Base-by-base conservation (phyloP, 2,888 invertebrate genomes). In the Teleogryllus oceanicus region DNA sequence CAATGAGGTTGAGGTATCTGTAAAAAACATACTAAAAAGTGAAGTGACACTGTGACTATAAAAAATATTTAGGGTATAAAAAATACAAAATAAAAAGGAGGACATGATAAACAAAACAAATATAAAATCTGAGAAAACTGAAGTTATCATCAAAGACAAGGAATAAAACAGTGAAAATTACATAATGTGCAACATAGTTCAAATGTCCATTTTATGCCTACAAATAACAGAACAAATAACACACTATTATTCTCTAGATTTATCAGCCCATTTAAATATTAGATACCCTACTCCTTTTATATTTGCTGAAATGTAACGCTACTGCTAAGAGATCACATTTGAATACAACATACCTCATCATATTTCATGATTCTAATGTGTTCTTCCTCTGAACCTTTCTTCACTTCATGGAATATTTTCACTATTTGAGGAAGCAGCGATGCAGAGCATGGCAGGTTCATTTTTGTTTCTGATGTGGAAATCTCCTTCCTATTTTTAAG, bases 1-100 rank as follows among this genome's bases (percentile, higher is more conserved):
- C 85, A 86, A 10, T 84, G 85, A 49, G 84, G 83, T 37, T 84
- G 82, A 16, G 87, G 86, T 16, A 85, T 82, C 86, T 87, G 82
- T 77, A 83, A 80, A 81, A 18, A 24, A 20, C 50, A 77, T 77
- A 37, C 20, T 62, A 78, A 74, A 49, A 75, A 78, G 4, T 77
- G 11, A 77, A 11, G 11, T 77, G n/a, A 50, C 13, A 77, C n/a
- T 49, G 11, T 77, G 1, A 16, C 16, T 49, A 3, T 16, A 16
- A 21, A 12, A 18, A 78, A 37, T n/a, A 80, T 77, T 77, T 37
- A 8, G 37, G 37, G 5, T 0, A 37, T 37, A 1, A 37, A 24
- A 24, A 24, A 3, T 24, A 24, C 8, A 37, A 37, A 37, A 37
- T 1, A 8, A 37, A 8, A 37, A 8, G 8, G 8, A 37, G 8